Evolutionary conservation across 2,888 invertebrate genomes (phyloP).

Genomic region (Ellobium chinense): DNA sequence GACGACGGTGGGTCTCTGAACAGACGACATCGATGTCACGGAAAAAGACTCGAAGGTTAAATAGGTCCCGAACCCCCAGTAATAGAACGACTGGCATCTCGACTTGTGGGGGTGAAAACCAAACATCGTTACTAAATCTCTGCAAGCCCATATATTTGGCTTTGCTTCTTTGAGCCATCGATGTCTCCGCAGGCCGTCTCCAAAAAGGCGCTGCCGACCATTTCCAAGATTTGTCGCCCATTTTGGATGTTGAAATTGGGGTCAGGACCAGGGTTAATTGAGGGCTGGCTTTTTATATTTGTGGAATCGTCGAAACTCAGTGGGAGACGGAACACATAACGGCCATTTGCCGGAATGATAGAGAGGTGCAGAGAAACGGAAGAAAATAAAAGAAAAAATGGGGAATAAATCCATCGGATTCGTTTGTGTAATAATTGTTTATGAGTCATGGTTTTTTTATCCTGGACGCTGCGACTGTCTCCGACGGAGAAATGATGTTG

Average conservation of each 20-base stretch:
- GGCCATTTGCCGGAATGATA: neutral
- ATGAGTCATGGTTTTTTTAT: neutral
- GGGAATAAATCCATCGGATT: neutral
- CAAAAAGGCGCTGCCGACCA: no score
- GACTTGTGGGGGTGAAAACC: no score
- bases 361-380: neutral
- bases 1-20: no score
- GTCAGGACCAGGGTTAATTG: constrained; percentile 14
- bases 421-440: constrained; percentile 14
- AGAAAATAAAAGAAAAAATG: neutral
- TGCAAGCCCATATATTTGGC: no score
- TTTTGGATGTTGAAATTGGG: constrained; percentile 26
- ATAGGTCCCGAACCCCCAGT: no score
- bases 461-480: neutral
- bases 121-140: no score
- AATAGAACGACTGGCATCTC: no score
- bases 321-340: neutral
- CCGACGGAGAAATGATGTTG: neutral
- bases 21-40: no score
- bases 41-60: no score
- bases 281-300: constrained; percentile 10
- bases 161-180: no score
- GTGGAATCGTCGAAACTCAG: neutral
- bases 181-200: no score
- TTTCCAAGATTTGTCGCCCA: neutral